Percentiles rank a stretch among this genome's conserved stretches.
Evolutionary conservation across 2,888 invertebrate species (phyloP).

Genomic region (Scaptomyza caliginosa): DNA sequence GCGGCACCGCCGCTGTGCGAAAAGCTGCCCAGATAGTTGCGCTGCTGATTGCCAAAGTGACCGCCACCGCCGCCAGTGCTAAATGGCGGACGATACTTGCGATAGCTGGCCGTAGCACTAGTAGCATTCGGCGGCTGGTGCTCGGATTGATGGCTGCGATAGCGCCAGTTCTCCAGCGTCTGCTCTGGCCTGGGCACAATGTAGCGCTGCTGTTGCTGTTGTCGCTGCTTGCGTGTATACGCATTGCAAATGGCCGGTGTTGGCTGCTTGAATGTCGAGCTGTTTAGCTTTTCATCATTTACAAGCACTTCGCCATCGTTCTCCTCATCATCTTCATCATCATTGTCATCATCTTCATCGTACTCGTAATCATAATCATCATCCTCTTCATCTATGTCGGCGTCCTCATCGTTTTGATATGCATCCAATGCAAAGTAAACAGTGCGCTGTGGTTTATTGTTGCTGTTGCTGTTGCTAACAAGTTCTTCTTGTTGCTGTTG

Average conservation of each 20-base stretch:
- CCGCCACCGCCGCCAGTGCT: conserved; percentile 66
- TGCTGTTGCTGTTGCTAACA: conserved; percentile 25
- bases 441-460: conserved; percentile 62
- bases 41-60: conserved; percentile 70
- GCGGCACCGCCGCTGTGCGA: conserved; percentile 75
- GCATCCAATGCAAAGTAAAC: conserved; percentile 72
- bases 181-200: conserved; percentile 50
- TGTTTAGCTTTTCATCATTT: conserved; percentile 7
- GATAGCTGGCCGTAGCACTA: conserved; percentile 41
- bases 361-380: conserved; percentile 54
- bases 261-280: conserved; percentile 27
- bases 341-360: conserved; percentile 40
- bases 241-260: conserved; percentile 52
- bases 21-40: conserved; percentile 78
- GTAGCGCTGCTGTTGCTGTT: conserved; percentile 58
- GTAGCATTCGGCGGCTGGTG: conserved; percentile 39
- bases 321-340: conserved; percentile 45
- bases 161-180: conserved; percentile 81
- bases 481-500: conserved; percentile 46
- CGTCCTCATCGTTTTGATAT: conserved; percentile 74
- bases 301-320: conserved; percentile 39
- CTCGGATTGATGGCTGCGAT: conserved; percentile 74
- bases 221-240: conserved; percentile 67
- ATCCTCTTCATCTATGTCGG: conserved; percentile 58
- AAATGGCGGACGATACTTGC: conserved; percentile 72